Percentiles rank a stretch among this genome's conserved stretches.
Conservation (phyloP, 2,888 invertebrate genomes). For the Punctoribates punctum region DNA sequence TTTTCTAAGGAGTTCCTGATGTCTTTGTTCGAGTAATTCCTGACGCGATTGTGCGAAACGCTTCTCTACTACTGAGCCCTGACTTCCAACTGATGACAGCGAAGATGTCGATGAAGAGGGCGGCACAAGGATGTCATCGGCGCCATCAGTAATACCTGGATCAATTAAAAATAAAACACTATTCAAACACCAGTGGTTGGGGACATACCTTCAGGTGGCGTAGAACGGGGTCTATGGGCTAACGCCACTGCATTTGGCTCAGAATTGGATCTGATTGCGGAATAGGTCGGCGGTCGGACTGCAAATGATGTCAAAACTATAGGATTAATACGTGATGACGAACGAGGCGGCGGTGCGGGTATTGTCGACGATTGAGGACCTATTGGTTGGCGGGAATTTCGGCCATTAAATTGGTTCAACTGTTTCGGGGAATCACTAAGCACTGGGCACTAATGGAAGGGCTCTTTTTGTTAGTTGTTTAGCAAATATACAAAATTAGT, state of each 20-base stretch:
- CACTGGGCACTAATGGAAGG: not conserved
- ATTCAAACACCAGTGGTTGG: not conserved
- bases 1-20: conserved; percentile 80
- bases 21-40: conserved; percentile 69
- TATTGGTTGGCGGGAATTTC: conserved; percentile 33
- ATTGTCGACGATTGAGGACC: conserved; percentile 48
- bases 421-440: not conserved
- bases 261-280: conserved; percentile 58
- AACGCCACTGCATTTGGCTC: conserved; percentile 62
- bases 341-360: conserved; percentile 44
- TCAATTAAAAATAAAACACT: not conserved
- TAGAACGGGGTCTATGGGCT: conserved; percentile 53
- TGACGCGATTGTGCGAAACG: conserved; percentile 50
- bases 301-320: conserved; percentile 40
- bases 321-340: conserved; percentile 42
- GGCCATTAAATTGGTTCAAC: conserved; percentile 33
- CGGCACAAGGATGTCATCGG: conserved; percentile 40
- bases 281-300: conserved; percentile 74
- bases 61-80: conserved; percentile 42
- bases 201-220: conserved; percentile 41
- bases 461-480: not conserved
- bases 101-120: conserved; percentile 46
- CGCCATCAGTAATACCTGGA: conserved; percentile 13
- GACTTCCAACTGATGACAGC: conserved; percentile 41
- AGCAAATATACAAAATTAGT: not conserved